A percentile compares a stretch with the other conserved stretches of the same genome.
phyloP scores from a whole-genome alignment of 30 jellyfish, hydroid and myxozoan genomes.

The Hydractinia symbiolongicarpus region DNA sequence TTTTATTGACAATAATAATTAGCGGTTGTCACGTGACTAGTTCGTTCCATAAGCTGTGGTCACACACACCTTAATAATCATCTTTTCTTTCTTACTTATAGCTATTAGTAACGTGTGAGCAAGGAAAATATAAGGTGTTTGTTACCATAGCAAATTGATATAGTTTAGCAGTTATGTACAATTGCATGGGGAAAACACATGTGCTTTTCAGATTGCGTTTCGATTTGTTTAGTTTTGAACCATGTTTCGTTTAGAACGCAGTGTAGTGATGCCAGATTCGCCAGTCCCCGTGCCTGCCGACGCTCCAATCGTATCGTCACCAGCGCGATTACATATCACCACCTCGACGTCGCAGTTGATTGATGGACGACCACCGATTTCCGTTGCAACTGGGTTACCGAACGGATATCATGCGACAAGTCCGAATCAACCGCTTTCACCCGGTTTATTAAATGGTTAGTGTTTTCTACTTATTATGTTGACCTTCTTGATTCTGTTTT shows the following conservation, averaged over 20 bases:
- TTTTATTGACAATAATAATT: no score
- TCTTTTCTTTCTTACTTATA: no score
- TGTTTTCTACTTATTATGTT: neutral
- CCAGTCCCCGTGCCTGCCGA: slow-evolving; percentile 86
- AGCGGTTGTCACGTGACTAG: no score
- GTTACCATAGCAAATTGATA: no score
- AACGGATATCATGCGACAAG: slow-evolving; percentile 91
- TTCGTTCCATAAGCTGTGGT: no score
- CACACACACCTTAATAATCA: no score
- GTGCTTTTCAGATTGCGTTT: no score
- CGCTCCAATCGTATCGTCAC: slow-evolving; percentile 81
- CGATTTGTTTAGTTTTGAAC: no score
- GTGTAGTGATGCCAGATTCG: slow-evolving; percentile 92
- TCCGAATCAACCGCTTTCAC: slow-evolving; percentile 86
- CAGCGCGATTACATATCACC: slow-evolving; percentile 73
- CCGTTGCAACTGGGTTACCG: slow-evolving; percentile 47
- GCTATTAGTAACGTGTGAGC: no score
- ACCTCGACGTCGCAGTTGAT: slow-evolving; percentile 53
- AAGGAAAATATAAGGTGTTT: no score
- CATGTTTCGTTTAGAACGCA: slow-evolving; percentile 24
- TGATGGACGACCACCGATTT: slow-evolving; percentile 75
- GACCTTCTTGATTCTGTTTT: neutral
- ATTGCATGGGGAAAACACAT: no score
- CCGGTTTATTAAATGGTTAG: slow-evolving; percentile 74
- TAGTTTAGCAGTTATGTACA: no score